Base-by-base conservation (phyloP, 2,888 invertebrate species). In the Liopterus haemorrhoidalis region DNA sequence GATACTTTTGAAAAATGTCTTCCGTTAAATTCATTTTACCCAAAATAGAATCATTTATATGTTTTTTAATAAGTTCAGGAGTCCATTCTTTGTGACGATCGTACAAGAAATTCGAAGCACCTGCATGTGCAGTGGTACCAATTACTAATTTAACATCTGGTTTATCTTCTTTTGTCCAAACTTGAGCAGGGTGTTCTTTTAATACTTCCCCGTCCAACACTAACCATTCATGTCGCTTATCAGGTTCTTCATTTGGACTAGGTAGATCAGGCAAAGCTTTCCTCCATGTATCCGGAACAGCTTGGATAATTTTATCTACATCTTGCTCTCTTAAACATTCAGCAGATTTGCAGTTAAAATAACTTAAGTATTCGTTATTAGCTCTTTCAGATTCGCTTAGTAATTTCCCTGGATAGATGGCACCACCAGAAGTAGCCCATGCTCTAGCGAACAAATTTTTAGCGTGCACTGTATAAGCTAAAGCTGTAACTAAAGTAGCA, bases 371-470 rank as follows among this genome's bases (percentile, higher is more conserved):
- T 24, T 70, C 71, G 35, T 75, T 70, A 54, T 81, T 83, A 18
- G 71, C 68, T 37, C 71, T 70, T 60, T 85, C 80, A 0, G 79
- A 74, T 46, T 78, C 74, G 1, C 68, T 64, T 4, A 84, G 65
- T 0, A 77, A 65, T 46, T 76, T 77, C 1, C 80, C 80, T 0
- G 87, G 87, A 56, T 80, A 83, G 31, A 83, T 74, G 0, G 83
- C 80, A 1, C 85, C 81, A 0, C 85, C 77, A 2, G 87, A 87
- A 0, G 88, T 81, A 1, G 87, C 76, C 90, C 90, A 90, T 3
- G 81, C 84, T 38, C 82, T 71, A 0, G 81, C 71, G 59, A 89
- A 91, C 3, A 89, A 70, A 33, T 77, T 78, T 40, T 79, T 76
- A 2, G 79, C 71, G 43, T 75, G 67, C 53, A 64, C 70, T 8